These are phyloP conservation scores for Drosophila kuntzei DNA, from an alignment of 2,888 invertebrate species.

Conservation along the genomic window DNA sequence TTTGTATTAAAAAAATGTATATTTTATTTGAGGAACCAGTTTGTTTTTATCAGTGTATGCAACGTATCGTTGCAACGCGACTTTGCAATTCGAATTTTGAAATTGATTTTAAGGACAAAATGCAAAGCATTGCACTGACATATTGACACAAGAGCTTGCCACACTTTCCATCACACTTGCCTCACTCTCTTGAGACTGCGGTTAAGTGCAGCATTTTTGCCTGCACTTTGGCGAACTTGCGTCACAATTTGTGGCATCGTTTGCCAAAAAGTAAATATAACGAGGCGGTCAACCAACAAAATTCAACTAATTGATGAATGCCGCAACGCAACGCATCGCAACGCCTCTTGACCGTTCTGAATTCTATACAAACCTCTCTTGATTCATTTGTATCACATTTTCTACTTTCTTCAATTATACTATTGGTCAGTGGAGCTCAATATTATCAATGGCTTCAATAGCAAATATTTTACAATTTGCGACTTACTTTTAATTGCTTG, in stretches of 20 bases:
- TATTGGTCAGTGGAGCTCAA: neutral
- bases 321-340: neutral
- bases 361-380: neutral
- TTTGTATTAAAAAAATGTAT: too few relatives aligned
- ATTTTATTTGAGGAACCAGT: too few relatives aligned
- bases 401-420: neutral
- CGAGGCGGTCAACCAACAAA: slow-evolving; percentile 2
- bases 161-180: slow-evolving; percentile 9
- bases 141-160: slow-evolving; percentile 44
- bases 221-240: slow-evolving; percentile 9
- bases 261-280: neutral
- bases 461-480: neutral
- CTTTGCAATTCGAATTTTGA: slow-evolving; percentile 21
- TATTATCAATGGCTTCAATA: neutral
- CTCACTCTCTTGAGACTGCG: slow-evolving; percentile 7
- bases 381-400: neutral
- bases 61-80: slow-evolving; percentile 5
- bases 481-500: neutral
- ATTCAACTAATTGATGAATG: slow-evolving; percentile 15
- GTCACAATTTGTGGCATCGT: slow-evolving; percentile 18
- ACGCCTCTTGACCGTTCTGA: neutral
- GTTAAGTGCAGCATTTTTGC: slow-evolving; percentile 36
- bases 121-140: slow-evolving; percentile 78
- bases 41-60: neutral
- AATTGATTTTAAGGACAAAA: slow-evolving; percentile 57